These are phyloP conservation scores for Antheraea yamamai DNA, from an alignment of 2,888 invertebrate genomes.

Conservation along the genomic window DNA sequence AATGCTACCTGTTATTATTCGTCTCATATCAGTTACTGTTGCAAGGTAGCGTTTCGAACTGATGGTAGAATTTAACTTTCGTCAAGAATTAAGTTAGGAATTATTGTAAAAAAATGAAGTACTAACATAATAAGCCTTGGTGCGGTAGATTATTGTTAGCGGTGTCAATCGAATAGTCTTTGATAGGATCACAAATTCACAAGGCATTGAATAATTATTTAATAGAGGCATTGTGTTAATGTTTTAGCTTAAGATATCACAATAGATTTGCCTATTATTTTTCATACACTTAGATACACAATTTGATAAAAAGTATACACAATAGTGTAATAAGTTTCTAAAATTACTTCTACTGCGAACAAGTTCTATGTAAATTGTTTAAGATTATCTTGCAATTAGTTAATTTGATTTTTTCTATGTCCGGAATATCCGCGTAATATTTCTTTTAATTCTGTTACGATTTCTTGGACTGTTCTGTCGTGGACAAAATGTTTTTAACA, in stretches of 20 bases:
- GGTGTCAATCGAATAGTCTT: not conserved
- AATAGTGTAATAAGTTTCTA: not conserved
- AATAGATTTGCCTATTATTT: conserved; percentile 7
- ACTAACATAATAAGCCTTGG: not conserved
- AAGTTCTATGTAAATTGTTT: not conserved
- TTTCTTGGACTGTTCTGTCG: no score
- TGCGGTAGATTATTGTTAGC: not conserved
- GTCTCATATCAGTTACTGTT: not conserved
- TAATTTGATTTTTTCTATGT: not conserved
- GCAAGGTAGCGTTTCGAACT: not conserved
- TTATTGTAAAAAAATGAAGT: not conserved
- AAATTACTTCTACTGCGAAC: not conserved
- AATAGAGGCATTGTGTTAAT: conserved; percentile 1
- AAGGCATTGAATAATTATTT: conserved; percentile 10
- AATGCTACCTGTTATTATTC: not conserved
- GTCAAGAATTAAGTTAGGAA: not conserved
- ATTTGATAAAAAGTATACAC: not conserved
- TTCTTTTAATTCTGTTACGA: not conserved
- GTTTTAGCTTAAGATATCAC: conserved; percentile 1
- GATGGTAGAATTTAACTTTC: not conserved
- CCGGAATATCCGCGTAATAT: not conserved
- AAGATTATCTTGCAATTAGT: not conserved
- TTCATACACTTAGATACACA: conserved; percentile 1
- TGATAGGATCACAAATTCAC: conserved; percentile 8
- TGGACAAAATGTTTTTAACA: no score